Evolutionary conservation across 2,797 vertebrate genomes (phyloP), one percentile per base, ranked within the genome.

Genomic region (Mionectes olivaceus): DNA sequence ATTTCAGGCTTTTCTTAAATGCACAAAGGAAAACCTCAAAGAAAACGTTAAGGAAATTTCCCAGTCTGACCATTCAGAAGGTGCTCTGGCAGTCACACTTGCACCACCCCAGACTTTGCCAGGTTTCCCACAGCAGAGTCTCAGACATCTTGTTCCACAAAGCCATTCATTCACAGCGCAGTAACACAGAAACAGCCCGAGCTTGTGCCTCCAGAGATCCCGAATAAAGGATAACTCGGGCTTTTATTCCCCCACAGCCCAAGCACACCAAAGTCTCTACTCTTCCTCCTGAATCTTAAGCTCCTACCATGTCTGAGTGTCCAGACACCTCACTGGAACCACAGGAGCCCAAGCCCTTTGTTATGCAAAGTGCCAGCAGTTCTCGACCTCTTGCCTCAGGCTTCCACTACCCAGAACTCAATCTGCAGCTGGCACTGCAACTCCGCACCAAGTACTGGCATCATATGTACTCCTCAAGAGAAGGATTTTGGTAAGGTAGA

Each of bases 331-430:
- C 30, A 17, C 8, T 33, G 39, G 17, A 27, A 17, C 21, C 28
- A 16, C 11, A 23, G 25, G 2, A 46, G 9, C 13, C 46, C 21
- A 17, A 47, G 12, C 35, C 32, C 16, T 43, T 74, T 55, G 2
- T 24, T 46, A 24, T 49, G 13, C 3, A 43, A 55, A 49, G 46
- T 5, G 1, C 19, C 3, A 27, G 27, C 9, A 61, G 19, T 49
- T 37, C 35, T 47, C 0, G 0, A 14, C 9, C 10, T 19, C 35
- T 37, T 61, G 4, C 64, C 28, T 73, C 7, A 1, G 13, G 13
- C 10, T 16, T 13, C 39, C 30, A 13, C 6, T n/a, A 46, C 23
- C 13, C 9, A 79, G 37, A 79, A 13, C 13, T 57, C 52, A 57
- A 3, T 5, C 24, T 80, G n/a, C 28, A 35, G 9, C 68, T 80